These are phyloP conservation scores for Clarias pachynema DNA, from an alignment of 2,797 vertebrate species.

Conservation along the genomic window DNA sequence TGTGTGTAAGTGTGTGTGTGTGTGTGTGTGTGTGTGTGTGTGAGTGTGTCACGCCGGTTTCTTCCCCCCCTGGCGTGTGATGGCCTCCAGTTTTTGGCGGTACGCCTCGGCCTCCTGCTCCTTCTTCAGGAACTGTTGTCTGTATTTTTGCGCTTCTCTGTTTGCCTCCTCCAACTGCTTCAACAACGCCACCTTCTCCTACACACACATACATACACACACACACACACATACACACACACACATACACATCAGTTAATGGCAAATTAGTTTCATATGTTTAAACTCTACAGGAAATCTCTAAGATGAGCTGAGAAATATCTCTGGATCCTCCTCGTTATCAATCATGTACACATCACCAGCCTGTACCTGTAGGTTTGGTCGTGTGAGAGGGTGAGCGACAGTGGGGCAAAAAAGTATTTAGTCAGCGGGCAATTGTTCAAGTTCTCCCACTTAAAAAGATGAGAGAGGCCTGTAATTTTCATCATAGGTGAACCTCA, in stretches of 20 bases:
- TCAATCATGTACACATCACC: too few species aligned
- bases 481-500: too few species aligned
- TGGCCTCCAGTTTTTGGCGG: conserved; percentile 86
- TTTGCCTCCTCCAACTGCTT: conserved; percentile 89
- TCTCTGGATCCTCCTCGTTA: not conserved
- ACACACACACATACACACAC: conserved; percentile 38
- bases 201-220: conserved; percentile 34
- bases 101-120: conserved; percentile 87
- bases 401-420: too few species aligned
- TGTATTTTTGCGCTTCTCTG: conserved; percentile 85
- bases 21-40: conserved; percentile 8
- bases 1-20: not conserved
- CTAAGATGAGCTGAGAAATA: not conserved
- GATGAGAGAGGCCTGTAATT: too few species aligned
- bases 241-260: conserved; percentile 4
- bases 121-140: conserved; percentile 86
- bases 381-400: too few species aligned
- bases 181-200: conserved; percentile 87
- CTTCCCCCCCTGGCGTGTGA: conserved; percentile 83
- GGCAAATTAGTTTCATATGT: not conserved
- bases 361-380: too few species aligned
- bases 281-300: not conserved
- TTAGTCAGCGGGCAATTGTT: too few species aligned
- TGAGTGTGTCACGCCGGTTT: conserved; percentile 76
- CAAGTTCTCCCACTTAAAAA: too few species aligned